Percentiles rank a stretch among this genome's conserved stretches.
Conservation (phyloP, 2,797 vertebrate species). For the Poecilia velifera region DNA sequence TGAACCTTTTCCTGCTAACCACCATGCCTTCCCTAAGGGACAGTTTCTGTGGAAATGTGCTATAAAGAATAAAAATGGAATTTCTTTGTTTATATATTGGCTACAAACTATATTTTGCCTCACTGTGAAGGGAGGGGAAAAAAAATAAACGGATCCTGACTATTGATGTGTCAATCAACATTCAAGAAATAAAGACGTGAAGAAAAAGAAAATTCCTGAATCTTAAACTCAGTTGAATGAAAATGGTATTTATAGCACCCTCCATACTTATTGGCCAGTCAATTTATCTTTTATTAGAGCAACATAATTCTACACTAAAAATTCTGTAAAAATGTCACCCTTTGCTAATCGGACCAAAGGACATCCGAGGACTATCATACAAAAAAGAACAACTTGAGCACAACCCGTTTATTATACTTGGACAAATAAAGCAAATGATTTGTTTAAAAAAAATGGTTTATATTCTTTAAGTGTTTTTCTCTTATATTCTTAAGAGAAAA, state of each 20-base stretch:
- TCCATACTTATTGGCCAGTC: not conserved
- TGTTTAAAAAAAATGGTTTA: not conserved
- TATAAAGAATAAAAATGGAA: not conserved
- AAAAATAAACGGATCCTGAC: not conserved
- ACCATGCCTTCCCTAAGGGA: conserved; percentile 8
- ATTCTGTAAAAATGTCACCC: no score
- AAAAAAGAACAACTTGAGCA: not conserved
- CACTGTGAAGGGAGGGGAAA: not conserved
- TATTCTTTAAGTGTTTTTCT: not conserved
- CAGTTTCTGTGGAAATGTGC: not conserved
- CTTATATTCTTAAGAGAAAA: not conserved
- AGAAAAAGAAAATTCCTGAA: not conserved
- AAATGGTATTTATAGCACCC: not conserved
- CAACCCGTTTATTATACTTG: not conserved
- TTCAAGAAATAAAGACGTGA: not conserved
- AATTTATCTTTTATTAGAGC: not conserved
- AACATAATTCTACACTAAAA: not conserved
- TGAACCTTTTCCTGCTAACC: conserved; percentile 20
- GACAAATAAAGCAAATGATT: not conserved
- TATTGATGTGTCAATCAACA: not conserved
- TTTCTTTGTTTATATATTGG: conserved; percentile 15
- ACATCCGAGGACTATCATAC: not conserved
- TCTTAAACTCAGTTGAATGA: not conserved
- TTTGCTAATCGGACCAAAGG: not conserved
- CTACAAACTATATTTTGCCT: not conserved